phyloP scores from a whole-genome alignment of 2,113 vertebrate species.

The Microtus pennsylvanicus region DNA sequence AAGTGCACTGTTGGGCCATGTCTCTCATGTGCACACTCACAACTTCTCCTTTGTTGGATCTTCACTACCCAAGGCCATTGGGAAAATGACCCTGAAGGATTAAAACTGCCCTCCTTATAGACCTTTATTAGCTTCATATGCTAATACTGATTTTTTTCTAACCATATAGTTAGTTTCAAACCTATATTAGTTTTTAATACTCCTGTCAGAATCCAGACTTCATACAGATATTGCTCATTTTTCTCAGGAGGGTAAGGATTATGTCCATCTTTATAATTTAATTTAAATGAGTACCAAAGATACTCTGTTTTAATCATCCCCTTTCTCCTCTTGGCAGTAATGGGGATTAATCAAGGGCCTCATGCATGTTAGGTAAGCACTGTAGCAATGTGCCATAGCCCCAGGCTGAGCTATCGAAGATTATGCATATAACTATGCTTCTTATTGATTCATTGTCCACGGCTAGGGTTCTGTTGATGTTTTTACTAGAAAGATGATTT shows the following conservation, averaged over 20 bases:
- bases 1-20: not conserved
- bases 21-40: not conserved
- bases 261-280: conserved; percentile 28
- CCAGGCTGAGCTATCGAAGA: not conserved
- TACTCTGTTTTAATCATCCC: not conserved
- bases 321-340: not conserved
- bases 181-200: conserved; percentile 21
- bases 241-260: conserved; percentile 2
- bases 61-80: not conserved
- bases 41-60: not conserved
- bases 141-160: conserved; percentile 40
- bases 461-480: not conserved
- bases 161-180: not conserved
- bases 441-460: not conserved
- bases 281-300: conserved; percentile 38
- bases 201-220: conserved; percentile 13
- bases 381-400: not conserved
- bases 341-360: not conserved
- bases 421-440: not conserved
- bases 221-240: conserved; percentile 19
- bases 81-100: not conserved
- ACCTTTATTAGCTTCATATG: conserved; percentile 9
- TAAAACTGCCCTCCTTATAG: not conserved
- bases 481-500: not conserved
- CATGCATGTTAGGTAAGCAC: not conserved